Evolutionary conservation across 1,140 invertebrate genomes (phyloP), one percentile per base, ranked within the genome.

Genomic region (Drosophila azteca): DNA sequence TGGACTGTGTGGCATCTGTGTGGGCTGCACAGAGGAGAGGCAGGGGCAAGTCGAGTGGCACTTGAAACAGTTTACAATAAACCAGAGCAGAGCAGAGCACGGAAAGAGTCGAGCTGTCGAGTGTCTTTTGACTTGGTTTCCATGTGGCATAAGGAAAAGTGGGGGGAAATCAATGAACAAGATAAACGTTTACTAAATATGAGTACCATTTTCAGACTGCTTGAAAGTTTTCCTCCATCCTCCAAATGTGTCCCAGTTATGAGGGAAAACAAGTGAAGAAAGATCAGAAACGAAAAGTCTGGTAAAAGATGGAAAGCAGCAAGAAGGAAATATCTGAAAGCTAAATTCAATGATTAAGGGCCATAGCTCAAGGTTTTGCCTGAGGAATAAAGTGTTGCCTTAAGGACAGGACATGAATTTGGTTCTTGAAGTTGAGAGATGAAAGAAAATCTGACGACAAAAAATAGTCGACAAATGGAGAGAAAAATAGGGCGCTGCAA

Each of bases 21-120:
- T 62, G 65, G 66, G 46, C 44, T 35, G 35, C 6, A 17, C n/a
- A 57, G 22, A 41, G 26, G 50, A 20, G 46, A 35, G 6, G 46
- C 45, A 39, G n/a, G 49, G 61, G 51, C 63, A 63, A 66, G 59
- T 87, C 55, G 57, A 85, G 78, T 51, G 70, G 48, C 66, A 64
- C 82, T 85, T 75, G 31, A 78, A 81, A 87, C 69, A 81, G 60
- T 78, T 75, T 64, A 82, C 68, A 81, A 87, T 64, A 81, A 75
- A 83, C 39, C 52, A 66, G 39, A 51, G 53, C 46, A 45, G 15
- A 45, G 29, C 50, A 55, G 3, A 59, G 46, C 22, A n/a, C n/a
- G n/a, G 51, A 31, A 48, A 57, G 53, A 22, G 31, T 20, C 22
- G 26, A 41, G 29, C 6, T 52, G 4, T 76, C 17, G 24, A 68